Base-by-base conservation (phyloP, 1,140 invertebrate genomes). In the Sitophilus oryzae region DNA sequence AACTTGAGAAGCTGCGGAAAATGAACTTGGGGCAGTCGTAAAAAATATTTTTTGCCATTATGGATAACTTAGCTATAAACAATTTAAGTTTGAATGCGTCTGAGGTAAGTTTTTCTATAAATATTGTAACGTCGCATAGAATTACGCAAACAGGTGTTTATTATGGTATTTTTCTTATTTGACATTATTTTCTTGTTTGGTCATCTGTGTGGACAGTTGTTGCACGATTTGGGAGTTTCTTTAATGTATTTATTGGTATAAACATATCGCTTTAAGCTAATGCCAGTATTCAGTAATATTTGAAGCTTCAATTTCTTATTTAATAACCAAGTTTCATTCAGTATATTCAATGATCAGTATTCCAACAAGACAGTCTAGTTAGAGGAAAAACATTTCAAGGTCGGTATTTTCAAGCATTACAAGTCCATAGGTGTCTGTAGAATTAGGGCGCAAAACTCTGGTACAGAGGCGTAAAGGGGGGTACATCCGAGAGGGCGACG, bases 21-120 rank as follows among this genome's bases (percentile, higher is more conserved):
- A 30, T 2, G 22, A 46, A 30, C 44, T 30, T 15, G 23, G 20
- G 20, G 41, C 14, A 9, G n/a, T n/a, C n/a, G n/a, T n/a, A n/a
- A n/a, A n/a, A n/a, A n/a, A n/a, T n/a, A n/a, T n/a, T 14, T 6
- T 5, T 40, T 40, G n/a, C 44, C 25, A 36, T 23, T 20, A 64
- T 64, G 63, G 63, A 64, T 62, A 64, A 62, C 54, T 43, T 64
- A 9, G 52, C 62, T 3, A 62, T 59, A 22, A 64, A 64, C 36
- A 64, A 62, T 51, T 41, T 64, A 9, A 52, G 56, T 15, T 44
- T 52, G 10, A 60, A 58, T 56, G 36, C 62, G 47, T 60, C 63
- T 52, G 63, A 64, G 63, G 63, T 64, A 42, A 64, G 58, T 42
- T 51, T 38, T 15, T 30, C n/a, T n/a, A n/a, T n/a, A n/a, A n/a